Conservation (phyloP, 2,797 vertebrate species). For the Peromyscus aztecus region DNA sequence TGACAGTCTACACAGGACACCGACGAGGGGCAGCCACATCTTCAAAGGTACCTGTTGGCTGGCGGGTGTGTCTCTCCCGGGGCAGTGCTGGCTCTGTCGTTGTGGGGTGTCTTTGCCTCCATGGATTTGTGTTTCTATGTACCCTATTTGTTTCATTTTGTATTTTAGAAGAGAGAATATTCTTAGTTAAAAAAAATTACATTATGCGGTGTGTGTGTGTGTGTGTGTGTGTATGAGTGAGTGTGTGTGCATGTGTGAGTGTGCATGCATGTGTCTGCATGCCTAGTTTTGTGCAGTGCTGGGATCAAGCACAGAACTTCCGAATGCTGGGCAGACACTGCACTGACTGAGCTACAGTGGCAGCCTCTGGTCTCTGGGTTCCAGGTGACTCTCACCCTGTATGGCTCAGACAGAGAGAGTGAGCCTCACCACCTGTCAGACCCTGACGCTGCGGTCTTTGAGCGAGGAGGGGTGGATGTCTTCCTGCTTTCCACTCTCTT, state of each 20-base stretch:
- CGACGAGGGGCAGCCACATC: constrained; percentile 94
- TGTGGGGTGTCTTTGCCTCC: background rate
- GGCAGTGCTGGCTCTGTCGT: background rate
- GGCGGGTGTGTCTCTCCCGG: background rate
- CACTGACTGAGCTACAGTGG: background rate
- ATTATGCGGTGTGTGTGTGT: background rate
- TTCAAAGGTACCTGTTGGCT: constrained; percentile 90
- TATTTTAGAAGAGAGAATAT: background rate
- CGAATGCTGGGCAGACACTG: background rate
- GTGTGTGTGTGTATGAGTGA: too few species aligned
- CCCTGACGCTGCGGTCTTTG: constrained; percentile 91
- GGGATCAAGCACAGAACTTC: background rate
- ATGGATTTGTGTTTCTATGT: background rate
- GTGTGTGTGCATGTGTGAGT: background rate
- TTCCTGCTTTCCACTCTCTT: constrained; percentile 95
- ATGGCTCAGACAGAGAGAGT: constrained; percentile 94
- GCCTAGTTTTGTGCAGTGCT: background rate
- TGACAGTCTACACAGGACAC: constrained; percentile 94
- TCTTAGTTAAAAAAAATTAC: background rate
- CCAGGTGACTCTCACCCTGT: constrained; percentile 95
- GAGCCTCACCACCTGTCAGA: constrained; percentile 95
- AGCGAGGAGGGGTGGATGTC: constrained; percentile 94
- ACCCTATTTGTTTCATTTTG: background rate
- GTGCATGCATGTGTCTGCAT: background rate
- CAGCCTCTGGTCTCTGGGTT: constrained; percentile 60